Base-by-base conservation (phyloP, 2,113 vertebrate species). In the Arvicanthis niloticus region DNA sequence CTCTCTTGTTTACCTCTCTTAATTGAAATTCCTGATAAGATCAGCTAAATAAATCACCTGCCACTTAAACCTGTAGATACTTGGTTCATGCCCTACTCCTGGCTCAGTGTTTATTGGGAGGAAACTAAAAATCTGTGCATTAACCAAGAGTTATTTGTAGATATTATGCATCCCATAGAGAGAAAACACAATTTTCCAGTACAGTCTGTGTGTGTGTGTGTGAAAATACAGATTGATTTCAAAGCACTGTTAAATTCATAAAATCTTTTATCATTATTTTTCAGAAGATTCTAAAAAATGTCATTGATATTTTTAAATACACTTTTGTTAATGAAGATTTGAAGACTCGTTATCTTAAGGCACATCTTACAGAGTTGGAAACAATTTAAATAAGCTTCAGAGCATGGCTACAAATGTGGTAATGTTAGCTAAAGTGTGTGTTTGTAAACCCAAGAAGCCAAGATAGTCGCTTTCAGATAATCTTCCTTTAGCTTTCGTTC, bases 181-280 rank as follows among this genome's bases (percentile, higher is more conserved):
- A 88, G 0, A 85, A 15, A 85, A 19, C 21, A 94, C 56, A 29
- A 42, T 62, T 42, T 84, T 29, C 6, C 53, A 53, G 6, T 80
- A 17, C 21, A 67, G 24, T 51, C 15, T 51, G 48, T 75, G 75
- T 77, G 91, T 48, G 48, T 62, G 12, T 78, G 62, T 48, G 73
- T 62, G 2, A 85, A 95, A 97, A 82, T 42, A 78, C 12, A 94
- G n/a, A 73, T 84, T 68, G 62, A 88, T 93, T 95, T 76, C 48
- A 94, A 93, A 88, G 10, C 3, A 73, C 51, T 96, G 31, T 10
- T 96, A 70, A 92, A 92, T 95, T 84, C 16, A 91, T 75, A 87
- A 96, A 12, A 87, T 15, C 40, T 90, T 97, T 92, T 88, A 24
- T 92, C 48, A 65, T 90, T 70, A 1, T 92, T 97, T 97, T 92